Base-by-base conservation (phyloP, 1,140 invertebrate species). In the Anastrepha obliqua region DNA sequence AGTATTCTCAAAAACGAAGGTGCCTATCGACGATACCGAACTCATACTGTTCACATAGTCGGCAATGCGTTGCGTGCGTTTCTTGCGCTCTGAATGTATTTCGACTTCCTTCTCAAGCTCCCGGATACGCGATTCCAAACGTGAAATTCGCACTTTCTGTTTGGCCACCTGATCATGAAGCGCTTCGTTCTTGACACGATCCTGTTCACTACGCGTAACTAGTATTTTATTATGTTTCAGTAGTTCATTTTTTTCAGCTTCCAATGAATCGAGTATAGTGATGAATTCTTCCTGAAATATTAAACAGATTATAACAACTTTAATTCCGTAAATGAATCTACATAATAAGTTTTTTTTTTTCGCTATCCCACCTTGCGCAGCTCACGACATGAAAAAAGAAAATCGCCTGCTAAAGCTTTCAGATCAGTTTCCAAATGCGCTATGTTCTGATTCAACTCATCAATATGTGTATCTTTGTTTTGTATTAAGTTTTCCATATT, bases 231-330 rank as follows among this genome's bases (percentile, higher is more conserved):
- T 93, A 3, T 95, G 89, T 62, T 95, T 93, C 88, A 95, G 89
- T 8, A 95, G 89, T 65, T 94, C 91, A 87, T 94, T 90, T 74
- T 94, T 94, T 89, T 96, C 95, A 55, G 93, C 94, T 91, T 95
- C 95, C 2, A 95, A 90, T 8, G 94, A 93, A 87, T 94, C 90
- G 39, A 94, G 89, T 59, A 94, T 89, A 55, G 92, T 92, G 65
- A 90, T 90, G 70, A 91, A 93, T 85, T 93, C 91, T 29, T 93
- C 91, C 92, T 91, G 65, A n/a, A 88, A 78, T 51, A 58, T 11
- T 6, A 86, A 86, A 86, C 55, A 67, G 11, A 64, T 74, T 70
- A 20, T 58, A 58, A 13, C 7, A 58, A 8, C 29, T 87, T 15
- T 42, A 44, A 70, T 7, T 29, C 29, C 1, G 1, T 29, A 29